Evolutionary conservation across 2,888 invertebrate species (phyloP), one percentile per base, ranked within the genome.

Genomic region (Asteroscopus sphinx): DNA sequence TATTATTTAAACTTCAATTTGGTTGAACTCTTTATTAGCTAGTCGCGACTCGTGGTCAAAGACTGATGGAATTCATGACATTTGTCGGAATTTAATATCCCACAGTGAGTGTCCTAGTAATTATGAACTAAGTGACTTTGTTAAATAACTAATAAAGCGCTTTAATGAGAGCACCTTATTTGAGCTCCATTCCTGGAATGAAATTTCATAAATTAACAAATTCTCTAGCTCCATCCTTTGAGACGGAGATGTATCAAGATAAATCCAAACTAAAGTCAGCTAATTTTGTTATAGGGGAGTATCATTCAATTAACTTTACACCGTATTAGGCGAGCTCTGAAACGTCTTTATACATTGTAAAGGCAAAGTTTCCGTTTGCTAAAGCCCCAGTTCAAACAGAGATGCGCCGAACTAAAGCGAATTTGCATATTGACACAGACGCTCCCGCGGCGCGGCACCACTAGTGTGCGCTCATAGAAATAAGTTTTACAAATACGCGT

Each of bases 401-500:
- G 79, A 83, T 85, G 87, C 84, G 84, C 80, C 70, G 77, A 84
- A 86, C 87, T 87, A 82, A 79, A 85, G 87, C 80, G 83, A 88
- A 87, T 90, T 88, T 88, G 82, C 86, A 83, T 88, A 84, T 89
- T 87, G 86, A 84, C 86, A 76, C 68, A 71, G 68, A 64, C 72
- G 75, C 73, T 72, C 65, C 64, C 66, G 75, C 52, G 60, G 61
- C 54, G 41, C 8, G 44, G 41, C 51, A 39, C 48, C 55, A 58
- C 57, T 41, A 53, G 61, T 68, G 60, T 63, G 65, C 63, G 69
- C 68, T 76, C 74, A 82, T 78, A 77, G 81, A 76, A 86, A 86
- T 85, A 84, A 81, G 75, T 85, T 84, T 76, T 67, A 67, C 86
- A 86, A 87, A 87, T 79, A 86, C 72, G 41, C 68, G 63, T 65